These are phyloP conservation scores for Barypeithes pellucidus DNA, from an alignment of 2,888 invertebrate genomes.

Conservation along the genomic window DNA sequence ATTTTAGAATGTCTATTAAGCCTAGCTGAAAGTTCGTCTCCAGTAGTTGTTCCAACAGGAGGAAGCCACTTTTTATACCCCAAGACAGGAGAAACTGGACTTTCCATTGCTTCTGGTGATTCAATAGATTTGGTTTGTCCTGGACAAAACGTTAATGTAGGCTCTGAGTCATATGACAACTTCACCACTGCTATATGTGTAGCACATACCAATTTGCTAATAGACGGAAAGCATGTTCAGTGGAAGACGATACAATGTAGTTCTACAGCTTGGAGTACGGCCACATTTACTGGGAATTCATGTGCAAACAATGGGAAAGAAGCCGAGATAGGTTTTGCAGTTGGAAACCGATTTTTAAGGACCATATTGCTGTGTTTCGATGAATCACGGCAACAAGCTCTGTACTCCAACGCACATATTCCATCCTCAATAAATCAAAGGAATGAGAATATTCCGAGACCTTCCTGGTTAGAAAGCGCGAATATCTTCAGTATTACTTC, in stretches of 20 bases:
- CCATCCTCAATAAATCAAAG: conserved; percentile 70
- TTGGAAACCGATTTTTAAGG: conserved; percentile 70
- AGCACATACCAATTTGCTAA: conserved; percentile 55
- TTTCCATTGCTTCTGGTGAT: conserved; percentile 44
- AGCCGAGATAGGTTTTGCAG: conserved; percentile 73
- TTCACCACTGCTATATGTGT: conserved; percentile 57
- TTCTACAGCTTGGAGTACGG: conserved; percentile 67
- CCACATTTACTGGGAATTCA: conserved; percentile 67
- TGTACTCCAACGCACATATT: conserved; percentile 73
- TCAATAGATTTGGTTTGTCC: conserved; percentile 51
- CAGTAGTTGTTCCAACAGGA: conserved; percentile 45
- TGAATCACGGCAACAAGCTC: conserved; percentile 69
- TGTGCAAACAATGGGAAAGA: conserved; percentile 71
- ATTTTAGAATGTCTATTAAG: conserved; percentile 52
- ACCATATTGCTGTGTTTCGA: conserved; percentile 75
- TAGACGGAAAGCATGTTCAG: conserved; percentile 48
- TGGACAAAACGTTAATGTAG: conserved; percentile 7
- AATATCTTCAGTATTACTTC: conserved; percentile 70
- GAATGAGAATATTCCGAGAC: conserved; percentile 71
- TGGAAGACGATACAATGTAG: conserved; percentile 71
- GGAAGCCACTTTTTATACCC: conserved; percentile 52
- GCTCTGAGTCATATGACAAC: conserved; percentile 2
- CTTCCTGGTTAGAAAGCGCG: conserved; percentile 70
- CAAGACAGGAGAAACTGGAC: conserved; percentile 32
- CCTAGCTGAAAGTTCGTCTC: conserved; percentile 41